Evolutionary conservation across 1,140 invertebrate species (phyloP).

Genomic region (Brachionus plicatilis): DNA sequence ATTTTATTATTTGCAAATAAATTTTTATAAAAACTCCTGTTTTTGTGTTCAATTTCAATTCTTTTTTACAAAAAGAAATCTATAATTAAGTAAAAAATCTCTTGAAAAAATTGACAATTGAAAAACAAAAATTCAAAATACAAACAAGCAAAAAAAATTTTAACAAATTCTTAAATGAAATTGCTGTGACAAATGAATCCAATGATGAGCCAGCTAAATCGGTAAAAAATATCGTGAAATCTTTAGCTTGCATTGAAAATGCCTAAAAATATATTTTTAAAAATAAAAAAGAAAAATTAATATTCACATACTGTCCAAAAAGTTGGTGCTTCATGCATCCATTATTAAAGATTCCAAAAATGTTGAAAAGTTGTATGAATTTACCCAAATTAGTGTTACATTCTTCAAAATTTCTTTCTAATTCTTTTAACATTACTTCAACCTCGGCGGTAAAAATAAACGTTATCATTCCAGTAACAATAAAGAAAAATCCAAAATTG

Average conservation of each 20-base stretch:
- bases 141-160: constrained; percentile 14
- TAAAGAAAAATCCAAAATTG: neutral
- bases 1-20: constrained; percentile 4
- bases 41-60: neutral
- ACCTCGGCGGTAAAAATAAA: neutral
- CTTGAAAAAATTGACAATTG: constrained; percentile 21
- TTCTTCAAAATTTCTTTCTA: constrained; percentile 1
- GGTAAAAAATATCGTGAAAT: constrained; percentile 15
- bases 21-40: neutral
- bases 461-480: neutral
- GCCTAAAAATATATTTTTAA: neutral
- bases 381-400: neutral
- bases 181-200: constrained; percentile 9
- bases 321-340: constrained; percentile 1
- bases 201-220: constrained; percentile 12
- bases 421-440: constrained; percentile 1
- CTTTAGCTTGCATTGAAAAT: neutral
- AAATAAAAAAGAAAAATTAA: neutral
- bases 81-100: constrained; percentile 1
- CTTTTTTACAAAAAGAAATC: neutral
- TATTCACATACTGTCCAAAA: neutral
- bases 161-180: constrained; percentile 25
- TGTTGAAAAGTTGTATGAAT: neutral
- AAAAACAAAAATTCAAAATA: constrained; percentile 4
- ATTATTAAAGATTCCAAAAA: neutral